Evolutionary conservation across 2,113 vertebrate species (phyloP).

Genomic region (Mystacornis crossleyi): DNA sequence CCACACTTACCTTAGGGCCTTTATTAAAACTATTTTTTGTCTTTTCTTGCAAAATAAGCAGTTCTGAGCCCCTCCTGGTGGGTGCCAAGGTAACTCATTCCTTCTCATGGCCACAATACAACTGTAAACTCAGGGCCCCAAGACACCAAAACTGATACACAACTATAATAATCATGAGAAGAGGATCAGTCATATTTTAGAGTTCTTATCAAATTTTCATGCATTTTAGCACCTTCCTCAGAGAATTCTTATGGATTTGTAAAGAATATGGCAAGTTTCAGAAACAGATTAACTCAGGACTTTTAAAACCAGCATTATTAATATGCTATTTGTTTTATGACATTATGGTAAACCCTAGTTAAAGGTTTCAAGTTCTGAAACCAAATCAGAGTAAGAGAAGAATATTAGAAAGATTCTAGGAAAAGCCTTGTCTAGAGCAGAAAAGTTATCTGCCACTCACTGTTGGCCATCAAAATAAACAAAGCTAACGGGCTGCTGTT

Average conservation of each 20-base stretch:
- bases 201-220: background rate
- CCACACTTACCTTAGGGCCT: background rate
- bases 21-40: background rate
- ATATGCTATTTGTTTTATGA: slow-evolving; percentile 26
- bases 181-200: slow-evolving; percentile 19
- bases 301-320: slow-evolving; percentile 37
- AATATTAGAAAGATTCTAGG: background rate
- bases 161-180: background rate
- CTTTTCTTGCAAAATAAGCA: background rate
- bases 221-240: slow-evolving; percentile 33
- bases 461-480: background rate
- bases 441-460: background rate
- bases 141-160: background rate
- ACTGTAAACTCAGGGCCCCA: background rate
- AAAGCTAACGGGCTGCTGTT: background rate
- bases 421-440: background rate
- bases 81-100: background rate
- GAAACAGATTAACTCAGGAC: background rate
- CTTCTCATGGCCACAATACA: background rate
- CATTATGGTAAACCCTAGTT: slow-evolving; percentile 6
- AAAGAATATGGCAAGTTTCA: slow-evolving; percentile 15
- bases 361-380: slow-evolving; percentile 54
- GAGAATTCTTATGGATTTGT: slow-evolving; percentile 31
- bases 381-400: background rate
- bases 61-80: background rate